Conservation (phyloP, 2,888 invertebrate species). For the Autographa gamma region DNA sequence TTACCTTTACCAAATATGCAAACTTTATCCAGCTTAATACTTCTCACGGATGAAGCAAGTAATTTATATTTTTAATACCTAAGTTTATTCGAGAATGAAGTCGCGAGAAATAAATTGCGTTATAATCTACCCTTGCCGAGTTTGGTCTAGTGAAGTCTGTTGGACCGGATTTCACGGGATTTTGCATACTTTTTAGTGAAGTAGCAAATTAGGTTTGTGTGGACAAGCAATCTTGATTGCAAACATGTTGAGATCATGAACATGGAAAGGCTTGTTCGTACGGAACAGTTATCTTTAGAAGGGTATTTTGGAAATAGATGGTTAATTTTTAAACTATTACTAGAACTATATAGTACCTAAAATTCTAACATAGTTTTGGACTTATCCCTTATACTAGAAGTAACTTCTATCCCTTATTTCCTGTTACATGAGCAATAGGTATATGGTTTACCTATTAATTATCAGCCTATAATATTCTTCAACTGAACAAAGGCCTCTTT, state of each 20-base stretch:
- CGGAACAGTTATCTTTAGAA: too few relatives aligned
- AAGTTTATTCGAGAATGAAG: conserved; percentile 47
- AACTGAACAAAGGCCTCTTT: too few relatives aligned
- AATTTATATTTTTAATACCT: conserved; percentile 59
- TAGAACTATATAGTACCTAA: too few relatives aligned
- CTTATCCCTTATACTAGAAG: too few relatives aligned
- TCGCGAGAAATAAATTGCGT: conserved; percentile 52
- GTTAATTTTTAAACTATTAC: too few relatives aligned
- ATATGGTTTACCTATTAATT: too few relatives aligned
- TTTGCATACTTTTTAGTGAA: background rate
- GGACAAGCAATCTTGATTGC: conserved; percentile 2
- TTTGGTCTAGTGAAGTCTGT: conserved; percentile 17
- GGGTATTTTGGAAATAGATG: too few relatives aligned
- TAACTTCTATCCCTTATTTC: too few relatives aligned
- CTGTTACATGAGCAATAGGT: too few relatives aligned
- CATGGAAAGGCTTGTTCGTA: too few relatives aligned
- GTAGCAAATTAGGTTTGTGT: background rate
- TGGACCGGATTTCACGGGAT: conserved; percentile 11
- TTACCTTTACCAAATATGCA: background rate
- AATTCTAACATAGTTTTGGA: too few relatives aligned
- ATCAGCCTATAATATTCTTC: too few relatives aligned
- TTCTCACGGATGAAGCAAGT: conserved; percentile 33
- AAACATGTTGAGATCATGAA: background rate
- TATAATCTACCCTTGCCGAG: conserved; percentile 46
- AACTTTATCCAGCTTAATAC: conserved; percentile 32